These are phyloP conservation scores for Hybos culiciformis DNA, from an alignment of 2,888 invertebrate genomes.

Conservation along the genomic window DNA sequence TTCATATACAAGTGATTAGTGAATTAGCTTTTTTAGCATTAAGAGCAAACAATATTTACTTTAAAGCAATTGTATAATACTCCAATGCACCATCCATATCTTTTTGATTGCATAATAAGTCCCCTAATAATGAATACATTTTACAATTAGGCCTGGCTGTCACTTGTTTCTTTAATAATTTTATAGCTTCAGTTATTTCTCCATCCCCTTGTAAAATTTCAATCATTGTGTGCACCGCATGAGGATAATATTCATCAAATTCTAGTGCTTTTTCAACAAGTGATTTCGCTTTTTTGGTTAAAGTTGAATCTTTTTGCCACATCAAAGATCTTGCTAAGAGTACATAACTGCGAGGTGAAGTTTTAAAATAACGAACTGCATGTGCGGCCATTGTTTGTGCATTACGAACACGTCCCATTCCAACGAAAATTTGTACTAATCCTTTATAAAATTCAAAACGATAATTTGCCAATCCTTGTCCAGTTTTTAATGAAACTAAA, in stretches of 20 bases:
- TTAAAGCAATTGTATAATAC: conserved; percentile 29
- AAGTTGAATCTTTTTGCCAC: conserved; percentile 41
- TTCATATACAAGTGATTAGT: not conserved
- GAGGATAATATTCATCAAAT: conserved; percentile 55
- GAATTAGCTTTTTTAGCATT: not conserved
- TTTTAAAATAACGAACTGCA: conserved; percentile 57
- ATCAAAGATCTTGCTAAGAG: conserved; percentile 63
- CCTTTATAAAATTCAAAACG: conserved; percentile 59
- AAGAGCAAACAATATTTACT: conserved; percentile 16
- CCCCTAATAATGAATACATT: conserved; percentile 29
- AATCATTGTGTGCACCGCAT: conserved; percentile 57
- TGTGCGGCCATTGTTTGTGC: conserved; percentile 57
- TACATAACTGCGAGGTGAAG: conserved; percentile 57
- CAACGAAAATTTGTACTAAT: conserved; percentile 59
- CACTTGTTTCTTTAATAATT: conserved; percentile 51
- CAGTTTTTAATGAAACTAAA: conserved; percentile 23
- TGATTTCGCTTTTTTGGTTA: conserved; percentile 45
- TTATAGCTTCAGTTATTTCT: conserved; percentile 50
- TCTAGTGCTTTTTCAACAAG: conserved; percentile 58
- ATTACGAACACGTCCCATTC: conserved; percentile 52
- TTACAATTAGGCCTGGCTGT: conserved; percentile 26
- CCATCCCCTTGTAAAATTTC: conserved; percentile 55
- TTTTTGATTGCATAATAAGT: conserved; percentile 25
- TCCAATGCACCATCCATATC: conserved; percentile 29
- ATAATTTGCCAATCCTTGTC: conserved; percentile 26